A percentile compares a stretch with the other conserved stretches of the same genome.
Conservation (phyloP, 2,888 invertebrate species). For the Coremacera marginata region DNA sequence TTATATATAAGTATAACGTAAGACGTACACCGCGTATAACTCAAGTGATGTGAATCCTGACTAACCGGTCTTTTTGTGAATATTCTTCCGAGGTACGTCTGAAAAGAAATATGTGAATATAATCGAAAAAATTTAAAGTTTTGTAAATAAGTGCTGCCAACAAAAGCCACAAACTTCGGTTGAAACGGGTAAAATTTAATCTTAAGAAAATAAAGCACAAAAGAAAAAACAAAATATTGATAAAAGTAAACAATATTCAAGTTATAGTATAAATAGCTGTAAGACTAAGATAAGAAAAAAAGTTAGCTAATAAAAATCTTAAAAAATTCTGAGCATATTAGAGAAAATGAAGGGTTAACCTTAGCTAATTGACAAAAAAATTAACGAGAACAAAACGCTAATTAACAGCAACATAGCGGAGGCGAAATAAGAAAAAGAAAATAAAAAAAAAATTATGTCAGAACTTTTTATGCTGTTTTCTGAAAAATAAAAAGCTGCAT, state of each 20-base stretch:
- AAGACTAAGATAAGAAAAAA: not conserved
- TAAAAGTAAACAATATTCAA: not conserved
- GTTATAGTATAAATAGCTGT: not conserved
- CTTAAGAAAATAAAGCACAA: not conserved
- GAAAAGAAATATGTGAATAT: not conserved
- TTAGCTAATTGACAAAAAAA: not conserved
- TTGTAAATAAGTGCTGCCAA: constrained; percentile 7
- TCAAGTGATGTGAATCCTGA: no score
- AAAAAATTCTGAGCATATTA: not conserved
- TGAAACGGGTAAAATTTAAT: constrained; percentile 11
- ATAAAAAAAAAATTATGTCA: constrained; percentile 44
- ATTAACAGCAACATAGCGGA: not conserved
- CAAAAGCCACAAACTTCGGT: constrained; percentile 19
- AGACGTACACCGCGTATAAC: no score
- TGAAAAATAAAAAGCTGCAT: no score
- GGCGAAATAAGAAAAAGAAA: constrained; percentile 22
- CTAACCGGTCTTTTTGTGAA: not conserved
- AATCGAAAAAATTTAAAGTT: not conserved
- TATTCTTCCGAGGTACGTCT: no score
- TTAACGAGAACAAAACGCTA: not conserved
- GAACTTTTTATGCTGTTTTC: not conserved
- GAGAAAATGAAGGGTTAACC: not conserved
- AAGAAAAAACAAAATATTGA: not conserved
- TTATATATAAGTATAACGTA: not conserved
- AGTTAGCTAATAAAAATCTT: not conserved